Conservation (phyloP, 2,113 vertebrate genomes). For the Diglossa brunneiventris region DNA sequence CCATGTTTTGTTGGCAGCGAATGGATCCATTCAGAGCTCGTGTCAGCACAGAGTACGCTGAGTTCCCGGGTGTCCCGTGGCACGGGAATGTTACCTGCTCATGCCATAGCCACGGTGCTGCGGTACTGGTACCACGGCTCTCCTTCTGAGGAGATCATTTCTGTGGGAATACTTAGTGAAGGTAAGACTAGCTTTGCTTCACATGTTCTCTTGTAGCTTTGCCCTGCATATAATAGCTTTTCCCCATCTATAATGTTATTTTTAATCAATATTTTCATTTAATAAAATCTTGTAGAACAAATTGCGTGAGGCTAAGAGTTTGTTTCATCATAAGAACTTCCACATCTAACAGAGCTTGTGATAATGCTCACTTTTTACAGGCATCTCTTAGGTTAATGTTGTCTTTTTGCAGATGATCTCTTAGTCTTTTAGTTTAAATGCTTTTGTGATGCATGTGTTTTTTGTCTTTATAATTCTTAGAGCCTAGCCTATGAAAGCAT, state of each 20-base stretch:
- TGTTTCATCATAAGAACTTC: neutral
- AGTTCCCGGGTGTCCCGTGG: neutral
- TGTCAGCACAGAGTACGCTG: conserved; percentile 37
- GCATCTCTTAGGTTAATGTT: neutral
- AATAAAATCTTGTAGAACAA: neutral
- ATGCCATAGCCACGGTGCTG: conserved; percentile 75
- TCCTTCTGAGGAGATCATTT: conserved; percentile 75
- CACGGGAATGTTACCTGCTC: conserved; percentile 72
- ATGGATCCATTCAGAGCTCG: conserved; percentile 80
- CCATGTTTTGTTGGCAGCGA: conserved; percentile 59
- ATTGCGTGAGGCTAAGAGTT: neutral
- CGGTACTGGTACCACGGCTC: conserved; percentile 80
- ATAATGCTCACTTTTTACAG: neutral
- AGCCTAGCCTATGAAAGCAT: neutral
- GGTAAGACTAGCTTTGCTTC: conserved; percentile 69
- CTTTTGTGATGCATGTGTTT: neutral
- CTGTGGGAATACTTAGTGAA: conserved; percentile 81
- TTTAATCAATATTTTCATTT: neutral
- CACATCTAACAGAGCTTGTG: neutral
- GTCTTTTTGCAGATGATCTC: neutral
- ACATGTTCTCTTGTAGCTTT: neutral
- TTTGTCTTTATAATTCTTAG: neutral
- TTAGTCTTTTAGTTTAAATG: neutral
- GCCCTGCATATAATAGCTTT: neutral
- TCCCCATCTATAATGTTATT: neutral